Evolutionary conservation across 2,113 vertebrate species (phyloP), one percentile per base, ranked within the genome.

Genomic region (Pica pica): DNA sequence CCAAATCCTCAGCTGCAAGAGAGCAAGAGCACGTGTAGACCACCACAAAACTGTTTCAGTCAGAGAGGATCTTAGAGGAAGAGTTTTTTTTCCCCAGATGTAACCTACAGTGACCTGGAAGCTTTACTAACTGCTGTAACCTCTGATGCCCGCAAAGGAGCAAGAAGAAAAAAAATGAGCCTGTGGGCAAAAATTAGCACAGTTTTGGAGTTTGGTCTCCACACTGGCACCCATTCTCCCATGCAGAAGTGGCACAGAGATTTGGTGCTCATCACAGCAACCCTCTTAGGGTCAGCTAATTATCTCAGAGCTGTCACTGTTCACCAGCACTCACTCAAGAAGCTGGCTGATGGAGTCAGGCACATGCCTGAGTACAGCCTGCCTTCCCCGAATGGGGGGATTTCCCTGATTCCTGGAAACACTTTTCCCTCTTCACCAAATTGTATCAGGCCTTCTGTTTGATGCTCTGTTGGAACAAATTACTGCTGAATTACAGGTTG

Each of bases 11-110:
- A 49, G 20, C 8, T 88, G 42, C 37, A 52, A 68, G 30, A 47
- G 13, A 55, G 30, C 9, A 20, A 53, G 31, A 49, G 27, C 3
- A 3, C 0, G 0, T 23, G 61, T 4, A 57, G 57, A 60, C 31
- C 81, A 85, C 13, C 13, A 80, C 6, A 59, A 52, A 82, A 37
- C 11, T 6, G 67, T 16, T 56, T 39, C n/a, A 83, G 31, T 41
- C 49, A 61, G 18, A 49, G 12, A n/a, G 15, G 33, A n/a, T n/a
- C 33, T 64, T 20, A 64, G 0, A 71, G 30, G 26, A 87, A 75
- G 35, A 73, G 10, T 0, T 50, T 52, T 52, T 60, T 52, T 26
- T 2, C 15, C 59, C 20, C 12, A 50, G 12, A 37, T 4, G 3
- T 39, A 52, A 93, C 78, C 27, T 87, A n/a, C 6, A 87, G 20